Conservation (phyloP, 2,888 invertebrate species). For the Parnassius apollo region DNA sequence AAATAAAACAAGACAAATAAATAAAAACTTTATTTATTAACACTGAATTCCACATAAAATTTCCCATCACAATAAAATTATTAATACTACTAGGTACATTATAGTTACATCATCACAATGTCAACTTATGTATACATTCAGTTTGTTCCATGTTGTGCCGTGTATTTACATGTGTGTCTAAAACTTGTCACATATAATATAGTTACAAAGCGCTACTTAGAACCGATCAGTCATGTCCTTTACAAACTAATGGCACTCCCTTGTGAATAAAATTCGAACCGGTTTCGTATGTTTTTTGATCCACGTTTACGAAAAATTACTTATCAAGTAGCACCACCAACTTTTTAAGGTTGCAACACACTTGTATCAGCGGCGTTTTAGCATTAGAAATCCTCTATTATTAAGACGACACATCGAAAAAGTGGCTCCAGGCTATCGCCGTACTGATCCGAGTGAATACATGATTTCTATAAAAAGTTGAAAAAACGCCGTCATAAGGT, state of each 20-base stretch:
- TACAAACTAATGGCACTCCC: conserved; percentile 31
- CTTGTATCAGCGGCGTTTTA: conserved; percentile 1
- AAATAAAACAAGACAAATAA: conserved; percentile 27
- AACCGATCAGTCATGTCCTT: conserved; percentile 49
- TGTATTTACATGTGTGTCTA: conserved; percentile 24
- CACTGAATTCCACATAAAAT: conserved; percentile 66
- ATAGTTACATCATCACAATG: conserved; percentile 55
- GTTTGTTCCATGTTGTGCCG: conserved; percentile 28
- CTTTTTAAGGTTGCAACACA: conserved; percentile 17
- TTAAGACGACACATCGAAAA: no score
- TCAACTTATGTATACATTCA: conserved; percentile 46
- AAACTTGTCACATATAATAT: conserved; percentile 21
- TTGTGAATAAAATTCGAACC: conserved; percentile 22
- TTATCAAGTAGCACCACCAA: conserved; percentile 21
- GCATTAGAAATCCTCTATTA: neutral
- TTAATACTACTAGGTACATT: conserved; percentile 65
- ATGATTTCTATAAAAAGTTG: no score
- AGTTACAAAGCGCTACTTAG: conserved; percentile 30
- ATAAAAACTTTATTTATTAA: conserved; percentile 66
- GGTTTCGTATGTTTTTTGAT: conserved; percentile 21
- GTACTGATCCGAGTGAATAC: no score
- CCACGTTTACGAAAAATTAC: conserved; percentile 17
- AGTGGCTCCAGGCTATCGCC: no score
- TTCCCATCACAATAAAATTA: conserved; percentile 62
- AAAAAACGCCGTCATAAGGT: no score